These are phyloP conservation scores for Oscheius sp. DNA, from an alignment of 2,888 invertebrate genomes.

Conservation along the genomic window DNA sequence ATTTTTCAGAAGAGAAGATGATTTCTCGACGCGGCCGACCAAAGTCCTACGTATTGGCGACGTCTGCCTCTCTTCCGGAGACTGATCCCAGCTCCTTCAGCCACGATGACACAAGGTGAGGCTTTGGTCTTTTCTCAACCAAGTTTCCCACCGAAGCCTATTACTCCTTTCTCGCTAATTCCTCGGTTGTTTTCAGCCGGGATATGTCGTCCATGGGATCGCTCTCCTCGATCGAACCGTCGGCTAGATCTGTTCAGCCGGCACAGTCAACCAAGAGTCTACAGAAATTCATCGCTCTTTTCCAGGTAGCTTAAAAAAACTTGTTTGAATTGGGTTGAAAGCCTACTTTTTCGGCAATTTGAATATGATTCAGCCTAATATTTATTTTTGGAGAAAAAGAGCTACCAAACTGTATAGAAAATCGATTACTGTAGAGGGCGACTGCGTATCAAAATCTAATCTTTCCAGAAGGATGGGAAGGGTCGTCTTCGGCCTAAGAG, in stretches of 20 bases:
- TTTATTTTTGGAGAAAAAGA: no score
- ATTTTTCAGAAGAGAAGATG: conserved; percentile 46
- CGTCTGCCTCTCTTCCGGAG: conserved; percentile 48
- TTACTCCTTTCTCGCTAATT: neutral
- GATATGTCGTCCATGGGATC: conserved; percentile 36
- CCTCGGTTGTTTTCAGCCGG: conserved; percentile 23
- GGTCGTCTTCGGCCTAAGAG: conserved; percentile 41
- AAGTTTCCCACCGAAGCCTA: no score
- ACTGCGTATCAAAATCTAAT: neutral
- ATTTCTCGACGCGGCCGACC: conserved; percentile 55
- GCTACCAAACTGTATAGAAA: no score
- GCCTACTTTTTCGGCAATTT: no score
- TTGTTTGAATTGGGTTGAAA: no score
- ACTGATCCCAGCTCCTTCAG: conserved; percentile 37
- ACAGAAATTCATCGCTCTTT: conserved; percentile 50
- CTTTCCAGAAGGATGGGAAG: conserved; percentile 21
- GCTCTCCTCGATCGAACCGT: conserved; percentile 28
- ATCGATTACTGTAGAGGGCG: no score
- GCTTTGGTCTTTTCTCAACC: no score
- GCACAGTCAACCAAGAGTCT: conserved; percentile 49
- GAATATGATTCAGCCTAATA: no score
- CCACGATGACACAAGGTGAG: conserved; percentile 38
- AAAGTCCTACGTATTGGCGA: conserved; percentile 58
- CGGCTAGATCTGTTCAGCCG: conserved; percentile 31
- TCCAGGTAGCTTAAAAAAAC: conserved; percentile 27